These are phyloP conservation scores for Capitulum mitella DNA, from an alignment of 2,888 invertebrate species.

Conservation along the genomic window DNA sequence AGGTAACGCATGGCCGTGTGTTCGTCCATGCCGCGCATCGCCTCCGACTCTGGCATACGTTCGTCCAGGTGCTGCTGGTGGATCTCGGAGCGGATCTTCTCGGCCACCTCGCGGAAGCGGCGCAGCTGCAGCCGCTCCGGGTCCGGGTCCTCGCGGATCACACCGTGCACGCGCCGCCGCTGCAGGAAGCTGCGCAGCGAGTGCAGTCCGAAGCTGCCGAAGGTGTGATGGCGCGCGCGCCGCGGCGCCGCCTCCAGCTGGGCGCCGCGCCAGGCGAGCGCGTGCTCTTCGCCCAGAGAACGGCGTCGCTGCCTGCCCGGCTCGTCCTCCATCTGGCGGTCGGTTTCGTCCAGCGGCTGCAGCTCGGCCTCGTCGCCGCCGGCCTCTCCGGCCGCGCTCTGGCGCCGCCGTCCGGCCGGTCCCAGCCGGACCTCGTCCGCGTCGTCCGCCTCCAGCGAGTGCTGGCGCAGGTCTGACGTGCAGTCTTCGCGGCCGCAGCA, in stretches of 20 bases:
- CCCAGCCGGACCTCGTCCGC: background rate
- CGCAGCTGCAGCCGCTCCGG: background rate
- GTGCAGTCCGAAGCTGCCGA: background rate
- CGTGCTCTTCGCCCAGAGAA: background rate
- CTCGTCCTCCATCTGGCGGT: background rate
- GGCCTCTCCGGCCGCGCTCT: background rate
- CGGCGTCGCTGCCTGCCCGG: background rate
- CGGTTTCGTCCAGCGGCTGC: background rate
- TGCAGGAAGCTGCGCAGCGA: background rate
- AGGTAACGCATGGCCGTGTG: background rate
- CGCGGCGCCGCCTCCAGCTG: background rate
- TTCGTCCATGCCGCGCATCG: background rate
- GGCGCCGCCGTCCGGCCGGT: background rate
- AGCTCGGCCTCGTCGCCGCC: background rate
- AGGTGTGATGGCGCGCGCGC: background rate
- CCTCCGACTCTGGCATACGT: background rate
- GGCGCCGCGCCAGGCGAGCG: background rate
- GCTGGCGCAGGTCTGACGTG: background rate
- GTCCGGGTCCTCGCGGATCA: background rate
- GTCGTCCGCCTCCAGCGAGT: background rate
- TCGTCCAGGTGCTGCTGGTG: constrained; percentile 21
- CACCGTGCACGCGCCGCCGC: background rate
- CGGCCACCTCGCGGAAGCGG: background rate
- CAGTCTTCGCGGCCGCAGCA: background rate
- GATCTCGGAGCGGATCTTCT: background rate